Percentiles rank a stretch among this genome's conserved stretches.
These are phyloP conservation scores for Agapetus fuscipes DNA, from an alignment of 2,888 invertebrate genomes.

Conservation along the genomic window DNA sequence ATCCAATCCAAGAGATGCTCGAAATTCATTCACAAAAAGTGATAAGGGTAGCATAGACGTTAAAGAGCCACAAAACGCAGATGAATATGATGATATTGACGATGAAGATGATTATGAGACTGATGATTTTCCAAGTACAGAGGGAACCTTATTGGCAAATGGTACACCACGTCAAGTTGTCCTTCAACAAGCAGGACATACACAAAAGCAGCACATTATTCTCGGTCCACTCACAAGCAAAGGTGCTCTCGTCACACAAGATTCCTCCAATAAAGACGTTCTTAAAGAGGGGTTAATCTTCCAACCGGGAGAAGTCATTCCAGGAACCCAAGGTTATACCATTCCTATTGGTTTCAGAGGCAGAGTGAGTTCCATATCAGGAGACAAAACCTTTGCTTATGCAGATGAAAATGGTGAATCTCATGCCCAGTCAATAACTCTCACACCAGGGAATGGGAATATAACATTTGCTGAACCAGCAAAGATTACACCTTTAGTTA, in stretches of 20 bases:
- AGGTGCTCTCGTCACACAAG: constrained; percentile 52
- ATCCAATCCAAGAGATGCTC: constrained; percentile 13
- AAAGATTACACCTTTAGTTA: constrained; percentile 10
- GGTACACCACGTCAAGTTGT: constrained; percentile 32
- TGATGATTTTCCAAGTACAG: constrained; percentile 37
- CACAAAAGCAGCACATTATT: constrained; percentile 54
- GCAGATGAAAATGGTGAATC: constrained; percentile 51
- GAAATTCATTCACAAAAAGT: constrained; percentile 8
- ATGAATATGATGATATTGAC: constrained; percentile 43
- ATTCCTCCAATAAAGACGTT: constrained; percentile 35
- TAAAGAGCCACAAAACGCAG: constrained; percentile 29
- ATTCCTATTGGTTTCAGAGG: constrained; percentile 61
- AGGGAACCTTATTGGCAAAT: constrained; percentile 30
- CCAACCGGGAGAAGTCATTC: constrained; percentile 56
- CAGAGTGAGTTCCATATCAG: constrained; percentile 52
- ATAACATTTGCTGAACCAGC: constrained; percentile 23
- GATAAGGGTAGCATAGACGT: constrained; percentile 36
- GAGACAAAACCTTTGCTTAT: constrained; percentile 46
- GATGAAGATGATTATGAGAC: constrained; percentile 51
- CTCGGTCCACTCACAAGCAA: constrained; percentile 49
- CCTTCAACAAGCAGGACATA: constrained; percentile 40
- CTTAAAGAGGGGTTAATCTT: constrained; percentile 49
- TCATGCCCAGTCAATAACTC: constrained; percentile 56
- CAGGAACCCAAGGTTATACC: constrained; percentile 56
- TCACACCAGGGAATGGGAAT: constrained; percentile 41